Evolutionary conservation across 2,113 vertebrate species (phyloP), one percentile per base, ranked within the genome.

Genomic region (Percina caprodes): DNA sequence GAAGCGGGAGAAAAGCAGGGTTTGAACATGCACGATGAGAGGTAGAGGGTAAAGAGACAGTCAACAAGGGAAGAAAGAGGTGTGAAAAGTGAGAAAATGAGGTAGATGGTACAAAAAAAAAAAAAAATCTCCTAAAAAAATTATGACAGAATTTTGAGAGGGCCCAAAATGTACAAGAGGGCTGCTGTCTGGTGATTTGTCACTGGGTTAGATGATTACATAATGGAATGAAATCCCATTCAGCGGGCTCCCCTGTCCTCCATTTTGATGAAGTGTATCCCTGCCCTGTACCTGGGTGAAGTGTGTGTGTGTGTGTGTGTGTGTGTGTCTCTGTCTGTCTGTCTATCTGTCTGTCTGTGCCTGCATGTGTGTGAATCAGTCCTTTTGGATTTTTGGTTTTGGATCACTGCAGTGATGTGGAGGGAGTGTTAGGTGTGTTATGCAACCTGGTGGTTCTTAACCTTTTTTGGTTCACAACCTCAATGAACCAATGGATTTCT

Each of bases 201-300:
- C 48, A 67, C 58, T 69, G 71, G 84, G 69, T 77, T 78, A 58
- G 48, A 81, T 12, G 52, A 86, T 94, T 88, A 88, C 74, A 85
- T 86, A 90, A 91, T 71, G 23, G 18, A 72, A 74, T 79, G 56
- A 49, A 86, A 79, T 75, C 77, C 69, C 49, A 74, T 71, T 67
- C 49, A 71, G 56, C 74, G 65, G 35, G 67, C 71, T 79, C 19
- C 66, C 80, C 61, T 35, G 33, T 84, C 78, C 78, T 84, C 84
- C 88, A 89, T 90, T 90, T 88, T 88, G 82, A 85, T 80, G 68
- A 62, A 45, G 56, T 83, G 24, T 26, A 21, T 79, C 75, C 73
- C 84, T 73, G 58, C 55, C 81, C 54, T 72, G 42, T 80, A 89
- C 80, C 77, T 81, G 39, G 55, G 56, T 87, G 62, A 67, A 60